Percentiles rank a stretch among this genome's conserved stretches.
Evolutionary conservation across 2,888 invertebrate species (phyloP).

Genomic region (Troides oblongomaculatus): DNA sequence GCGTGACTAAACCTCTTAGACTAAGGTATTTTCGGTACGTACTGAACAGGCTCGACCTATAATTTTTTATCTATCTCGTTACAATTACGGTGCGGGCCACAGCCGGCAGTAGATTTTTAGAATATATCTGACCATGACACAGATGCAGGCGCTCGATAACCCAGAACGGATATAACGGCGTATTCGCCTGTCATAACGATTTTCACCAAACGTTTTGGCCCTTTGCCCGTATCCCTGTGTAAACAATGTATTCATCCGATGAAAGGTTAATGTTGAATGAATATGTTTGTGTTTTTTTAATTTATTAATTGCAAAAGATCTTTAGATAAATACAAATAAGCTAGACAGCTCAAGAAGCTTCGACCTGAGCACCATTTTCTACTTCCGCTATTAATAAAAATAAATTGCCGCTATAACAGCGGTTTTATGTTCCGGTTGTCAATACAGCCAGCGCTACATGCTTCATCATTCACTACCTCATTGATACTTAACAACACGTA

Average conservation of each 20-base stretch:
- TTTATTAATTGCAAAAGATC: background rate
- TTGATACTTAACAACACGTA: too few relatives aligned
- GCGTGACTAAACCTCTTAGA: too few relatives aligned
- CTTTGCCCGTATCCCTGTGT: slow-evolving; percentile 44
- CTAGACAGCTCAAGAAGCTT: too few relatives aligned
- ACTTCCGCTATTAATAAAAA: too few relatives aligned
- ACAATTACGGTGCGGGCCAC: slow-evolving; percentile 44
- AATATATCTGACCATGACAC: slow-evolving; percentile 60
- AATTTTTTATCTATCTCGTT: slow-evolving; percentile 52
- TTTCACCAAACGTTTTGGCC: slow-evolving; percentile 57
- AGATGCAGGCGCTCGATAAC: slow-evolving; percentile 47
- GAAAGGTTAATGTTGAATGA: background rate
- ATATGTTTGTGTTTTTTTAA: background rate
- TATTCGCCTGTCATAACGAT: slow-evolving; percentile 51
- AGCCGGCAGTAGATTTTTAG: slow-evolving; percentile 56
- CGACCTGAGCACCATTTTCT: too few relatives aligned
- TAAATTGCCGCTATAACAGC: too few relatives aligned
- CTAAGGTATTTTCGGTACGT: slow-evolving; percentile 15
- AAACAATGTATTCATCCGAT: background rate
- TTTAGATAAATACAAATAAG: too few relatives aligned
- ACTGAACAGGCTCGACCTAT: slow-evolving; percentile 36
- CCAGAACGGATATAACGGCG: slow-evolving; percentile 44
- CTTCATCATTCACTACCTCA: too few relatives aligned
- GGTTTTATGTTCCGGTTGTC: too few relatives aligned
- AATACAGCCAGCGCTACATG: too few relatives aligned